phyloP scores from a whole-genome alignment of 53 echinoderm and acorn worm genomes.

The Astropecten irregularis region DNA sequence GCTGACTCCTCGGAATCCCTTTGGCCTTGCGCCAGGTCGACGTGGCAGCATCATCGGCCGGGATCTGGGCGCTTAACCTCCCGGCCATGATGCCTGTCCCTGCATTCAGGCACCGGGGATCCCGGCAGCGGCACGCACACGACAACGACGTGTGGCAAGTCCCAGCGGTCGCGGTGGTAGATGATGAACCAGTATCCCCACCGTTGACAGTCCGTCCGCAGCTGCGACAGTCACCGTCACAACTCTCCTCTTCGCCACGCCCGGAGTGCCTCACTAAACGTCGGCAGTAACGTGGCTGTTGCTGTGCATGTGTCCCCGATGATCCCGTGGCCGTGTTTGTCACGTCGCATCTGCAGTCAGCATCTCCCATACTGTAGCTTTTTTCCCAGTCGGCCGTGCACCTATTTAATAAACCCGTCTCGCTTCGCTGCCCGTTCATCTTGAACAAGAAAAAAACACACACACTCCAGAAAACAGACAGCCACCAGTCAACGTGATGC shows the following conservation, averaged over 20 bases:
- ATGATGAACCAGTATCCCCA: neutral
- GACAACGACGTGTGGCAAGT: constrained; percentile 32
- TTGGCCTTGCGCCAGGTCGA: constrained; percentile 37
- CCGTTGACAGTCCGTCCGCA: neutral
- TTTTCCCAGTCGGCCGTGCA: constrained; percentile 33
- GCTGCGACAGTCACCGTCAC: neutral
- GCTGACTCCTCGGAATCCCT: neutral
- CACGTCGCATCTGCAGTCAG: constrained; percentile 11
- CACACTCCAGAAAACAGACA: too few species aligned
- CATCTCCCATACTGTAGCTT: constrained; percentile 17
- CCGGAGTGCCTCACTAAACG: too few species aligned
- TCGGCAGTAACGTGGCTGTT: too few species aligned
- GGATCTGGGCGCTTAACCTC: constrained; percentile 25
- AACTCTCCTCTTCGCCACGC: neutral
- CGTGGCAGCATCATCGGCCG: neutral
- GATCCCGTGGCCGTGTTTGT: constrained; percentile 5
- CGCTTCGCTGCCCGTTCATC: constrained; percentile 53
- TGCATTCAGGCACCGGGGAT: constrained; percentile 35
- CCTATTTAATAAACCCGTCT: constrained; percentile 48
- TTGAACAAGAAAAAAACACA: constrained; percentile 16
- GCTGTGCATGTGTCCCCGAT: too few species aligned
- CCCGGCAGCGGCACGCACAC: constrained; percentile 8
- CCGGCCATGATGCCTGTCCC: constrained; percentile 36
- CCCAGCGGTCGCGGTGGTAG: neutral
- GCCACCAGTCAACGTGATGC: too few species aligned